A percentile compares a stretch with the other conserved stretches of the same genome.
These are phyloP conservation scores for Lithobates pipiens DNA, from an alignment of 2,797 vertebrate genomes.

Conservation along the genomic window DNA sequence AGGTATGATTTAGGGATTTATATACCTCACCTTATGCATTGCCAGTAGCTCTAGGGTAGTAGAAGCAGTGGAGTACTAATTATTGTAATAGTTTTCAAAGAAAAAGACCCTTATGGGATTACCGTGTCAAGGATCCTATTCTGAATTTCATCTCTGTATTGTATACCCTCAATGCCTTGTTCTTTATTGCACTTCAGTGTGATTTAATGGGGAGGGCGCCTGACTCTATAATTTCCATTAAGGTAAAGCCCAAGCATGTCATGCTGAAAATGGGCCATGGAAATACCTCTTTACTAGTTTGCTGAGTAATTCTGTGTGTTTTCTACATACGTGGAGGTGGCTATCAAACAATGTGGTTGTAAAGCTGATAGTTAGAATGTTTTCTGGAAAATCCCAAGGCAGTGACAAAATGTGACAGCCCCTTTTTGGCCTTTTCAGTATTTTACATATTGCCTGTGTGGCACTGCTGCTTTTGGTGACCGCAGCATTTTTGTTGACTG, in stretches of 20 bases:
- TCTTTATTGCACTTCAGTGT: slow-evolving; percentile 31
- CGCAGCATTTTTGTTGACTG: too few species aligned
- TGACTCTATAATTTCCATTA: slow-evolving; percentile 11
- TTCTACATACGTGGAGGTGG: background rate
- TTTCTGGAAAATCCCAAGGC: background rate
- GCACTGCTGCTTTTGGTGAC: too few species aligned
- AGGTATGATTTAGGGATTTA: slow-evolving; percentile 20
- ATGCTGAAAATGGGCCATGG: slow-evolving; percentile 13
- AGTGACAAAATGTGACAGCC: background rate
- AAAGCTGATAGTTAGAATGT: background rate
- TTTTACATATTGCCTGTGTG: too few species aligned
- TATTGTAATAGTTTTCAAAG: background rate
- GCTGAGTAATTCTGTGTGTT: slow-evolving; percentile 1
- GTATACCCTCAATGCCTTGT: background rate
- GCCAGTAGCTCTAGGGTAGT: slow-evolving; percentile 24
- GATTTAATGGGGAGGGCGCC: background rate
- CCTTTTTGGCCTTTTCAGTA: too few species aligned
- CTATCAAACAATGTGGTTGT: background rate
- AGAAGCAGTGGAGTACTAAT: background rate
- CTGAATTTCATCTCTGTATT: slow-evolving; percentile 17
- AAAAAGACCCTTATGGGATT: slow-evolving; percentile 17
- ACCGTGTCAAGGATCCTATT: slow-evolving; percentile 40
- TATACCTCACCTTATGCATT: background rate
- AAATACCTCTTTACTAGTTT: slow-evolving; percentile 9
- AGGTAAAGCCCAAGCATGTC: background rate